Evolutionary conservation across 2,888 invertebrate species (phyloP), one percentile per base, ranked within the genome.

Genomic region (Tetropium fuscum): DNA sequence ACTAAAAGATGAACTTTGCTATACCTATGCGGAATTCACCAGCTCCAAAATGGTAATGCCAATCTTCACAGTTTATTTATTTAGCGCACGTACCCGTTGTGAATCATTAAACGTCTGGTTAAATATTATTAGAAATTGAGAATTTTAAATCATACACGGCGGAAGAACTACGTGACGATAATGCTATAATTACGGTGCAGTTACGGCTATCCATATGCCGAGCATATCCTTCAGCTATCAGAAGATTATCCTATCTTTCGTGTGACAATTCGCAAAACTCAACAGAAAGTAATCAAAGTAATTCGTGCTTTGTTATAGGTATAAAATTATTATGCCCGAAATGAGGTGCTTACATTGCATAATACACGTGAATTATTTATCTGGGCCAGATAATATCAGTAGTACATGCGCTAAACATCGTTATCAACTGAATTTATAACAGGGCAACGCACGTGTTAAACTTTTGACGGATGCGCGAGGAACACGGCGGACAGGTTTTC

Each of bases 121-220:
- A 19, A 51, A 40, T 51, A 38, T 51, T 38, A 51, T 51, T 51
- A 51, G 51, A 51, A 40, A 40, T 22, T 18, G 27, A 25, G 27
- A 40, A 51, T 40, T 51, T 40, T 27, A 51, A 51, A 51, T 51
- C 30, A 51, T 13, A 27, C 25, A 18, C 10, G 47, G 32, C 34
- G 34, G 20, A 48, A 20, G 13, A n/a, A 18, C 8, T 40, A 51
- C 51, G 51, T 51, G 51, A 51, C 30, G 51, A 51, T 51, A 51
- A 51, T 51, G 27, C 34, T 18, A 38, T 51, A 40, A 40, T 51
- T 40, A 25, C 27, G 19, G 22, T 18, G 40, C 51, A 27, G 16
- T 40, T 40, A 16, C 22, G 15, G 27, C 25, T 47, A 34, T 34
- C 32, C 7, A 47, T 32, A 47, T 34, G n/a, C n/a, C n/a, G n/a